Percentiles rank a stretch among this genome's conserved stretches.
Conservation (phyloP, 2,888 invertebrate genomes). For the Caenorhabditis sp. region DNA sequence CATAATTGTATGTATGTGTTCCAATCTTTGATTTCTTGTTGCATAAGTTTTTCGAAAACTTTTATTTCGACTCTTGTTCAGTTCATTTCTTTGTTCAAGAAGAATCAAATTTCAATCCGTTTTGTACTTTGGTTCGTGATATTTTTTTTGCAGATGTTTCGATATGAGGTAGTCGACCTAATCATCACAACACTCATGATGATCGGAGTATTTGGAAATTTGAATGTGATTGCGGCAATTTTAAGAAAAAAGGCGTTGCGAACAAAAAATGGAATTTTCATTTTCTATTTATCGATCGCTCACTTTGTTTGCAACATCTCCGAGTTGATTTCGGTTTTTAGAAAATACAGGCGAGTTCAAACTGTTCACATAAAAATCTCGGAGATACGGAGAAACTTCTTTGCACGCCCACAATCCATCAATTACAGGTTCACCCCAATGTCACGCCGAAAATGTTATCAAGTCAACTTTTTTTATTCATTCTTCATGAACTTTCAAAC, state of each 20-base stretch:
- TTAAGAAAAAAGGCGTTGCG: slow-evolving; percentile 25
- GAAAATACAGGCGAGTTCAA: too few species aligned
- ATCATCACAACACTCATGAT: slow-evolving; percentile 11
- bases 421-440: slow-evolving; percentile 25
- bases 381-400: too few species aligned
- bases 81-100: too few species aligned
- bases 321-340: slow-evolving; percentile 10
- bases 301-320: slow-evolving; percentile 32
- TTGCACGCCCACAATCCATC: too few species aligned
- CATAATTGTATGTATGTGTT: too few species aligned
- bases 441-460: slow-evolving; percentile 23
- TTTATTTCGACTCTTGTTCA: too few species aligned
- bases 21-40: too few species aligned
- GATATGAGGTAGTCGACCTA: neutral
- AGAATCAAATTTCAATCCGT: too few species aligned
- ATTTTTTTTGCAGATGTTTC: neutral
- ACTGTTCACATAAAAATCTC: too few species aligned
- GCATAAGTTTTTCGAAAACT: too few species aligned
- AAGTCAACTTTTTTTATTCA: slow-evolving; percentile 26
- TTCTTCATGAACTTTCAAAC: slow-evolving; percentile 33
- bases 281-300: slow-evolving; percentile 13
- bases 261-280: slow-evolving; percentile 35
- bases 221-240: slow-evolving; percentile 34
- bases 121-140: too few species aligned
- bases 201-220: slow-evolving; percentile 30